Base-by-base conservation (phyloP, 2,888 invertebrate species). In the Trichogramma evanescens region DNA sequence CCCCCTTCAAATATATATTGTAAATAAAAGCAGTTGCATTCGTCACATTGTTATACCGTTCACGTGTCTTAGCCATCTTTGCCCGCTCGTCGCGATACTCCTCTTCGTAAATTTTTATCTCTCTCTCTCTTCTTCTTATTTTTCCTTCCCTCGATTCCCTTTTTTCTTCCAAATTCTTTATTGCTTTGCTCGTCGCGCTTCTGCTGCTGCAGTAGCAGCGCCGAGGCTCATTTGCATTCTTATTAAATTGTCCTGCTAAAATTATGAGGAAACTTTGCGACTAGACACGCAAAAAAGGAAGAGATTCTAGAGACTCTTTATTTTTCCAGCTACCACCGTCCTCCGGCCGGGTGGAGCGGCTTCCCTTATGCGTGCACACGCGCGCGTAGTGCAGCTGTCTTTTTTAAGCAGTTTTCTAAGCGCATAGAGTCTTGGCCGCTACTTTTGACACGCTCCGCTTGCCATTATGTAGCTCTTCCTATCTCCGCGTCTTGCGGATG, bases 171-270 rank as follows among this genome's bases (percentile, higher is more conserved):
- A 26, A 26, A 26, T 26, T 26, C 26, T 26, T 26, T 26, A 26
- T 26, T 26, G 26, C 26, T 26, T 26, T 26, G 26, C 26, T 26
- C 26, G 26, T 26, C 26, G 26, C 26, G 26, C 26, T 1, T 2
- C 26, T 26, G 26, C 26, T 52, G 58, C 56, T 51, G 59, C 49
- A 44, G 44, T 8, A 9, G 9, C 7, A 43, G 44, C 51, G 44
- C 13, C 44, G 3, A 26, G 45, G 55, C 50, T 63, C 60, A 63
- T 63, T 63, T 63, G 61, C 63, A 61, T 63, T 61, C 61, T 63
- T 61, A 61, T 63, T 63, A 60, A 59, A 63, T 63, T 54, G 61
- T 49, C 49, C 44, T 41, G 49, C 51, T 51, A 50, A 61, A 63
- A 63, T 61, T 59, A 59, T 59, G 59, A 61, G 58, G 39, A 58